Evolutionary conservation across 2,888 invertebrate species (phyloP), one percentile per base, ranked within the genome.

Genomic region (Frankliniella fusca): DNA sequence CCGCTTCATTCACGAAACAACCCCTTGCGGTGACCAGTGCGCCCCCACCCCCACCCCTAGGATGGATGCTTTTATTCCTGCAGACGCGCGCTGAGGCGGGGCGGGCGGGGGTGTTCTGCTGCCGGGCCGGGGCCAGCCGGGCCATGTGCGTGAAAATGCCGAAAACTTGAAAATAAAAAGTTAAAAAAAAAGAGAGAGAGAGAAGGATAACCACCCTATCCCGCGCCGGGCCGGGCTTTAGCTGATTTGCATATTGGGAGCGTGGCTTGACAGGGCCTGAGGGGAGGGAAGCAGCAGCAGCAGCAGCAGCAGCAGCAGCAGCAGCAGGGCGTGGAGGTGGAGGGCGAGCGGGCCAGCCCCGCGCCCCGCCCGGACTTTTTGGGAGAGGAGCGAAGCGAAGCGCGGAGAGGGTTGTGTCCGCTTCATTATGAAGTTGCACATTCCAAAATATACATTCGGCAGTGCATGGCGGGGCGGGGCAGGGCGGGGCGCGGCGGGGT

Each of bases 371-470:
- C 70, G 23, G 23, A 23, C 70, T 76, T 76, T 76, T 76, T 76
- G 23, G 70, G 70, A 27, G 70, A 76, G 70, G 70, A 61, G 61
- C 61, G 20, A 61, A 61, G 61, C 18, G 61, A 61, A 61, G 61
- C 61, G 20, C 18, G n/a, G 61, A 61, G 61, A 61, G 61, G 61
- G 61, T 61, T 61, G 61, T 76, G 23, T 23, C 70, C 12, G 70
- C 70, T 76, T 76, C 70, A 76, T 76, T 76, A 76, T 76, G 70
- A 76, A 76, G 70, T 76, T 76, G 70, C 70, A 76, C 70, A 76
- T 76, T 76, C 70, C 70, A 27, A 76, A 76, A 76, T 76, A 76
- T 76, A 76, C 70, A 76, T 76, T 76, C 38, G 54, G 70, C 10
- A 27, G 70, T 27, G 70, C 23, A 54, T 1, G n/a, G 70, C 70